Percentiles rank a stretch among this genome's conserved stretches.
Conservation (phyloP, 2,888 invertebrate species). For the Rhingia rostrata region DNA sequence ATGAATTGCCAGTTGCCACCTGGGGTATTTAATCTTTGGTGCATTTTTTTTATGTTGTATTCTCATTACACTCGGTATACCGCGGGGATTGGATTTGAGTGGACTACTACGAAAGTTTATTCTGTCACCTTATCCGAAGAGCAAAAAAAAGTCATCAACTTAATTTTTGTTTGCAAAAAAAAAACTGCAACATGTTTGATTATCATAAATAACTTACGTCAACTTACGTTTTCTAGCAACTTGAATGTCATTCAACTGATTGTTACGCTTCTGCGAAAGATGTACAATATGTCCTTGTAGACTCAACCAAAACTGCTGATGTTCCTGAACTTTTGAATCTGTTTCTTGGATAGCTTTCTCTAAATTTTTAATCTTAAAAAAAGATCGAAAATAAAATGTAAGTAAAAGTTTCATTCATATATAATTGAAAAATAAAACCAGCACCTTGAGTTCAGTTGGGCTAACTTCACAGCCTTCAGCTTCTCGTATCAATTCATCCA, state of each 20-base stretch:
- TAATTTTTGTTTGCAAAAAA: too few species aligned
- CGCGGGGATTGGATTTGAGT: too few species aligned
- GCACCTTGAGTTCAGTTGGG: constrained; percentile 75
- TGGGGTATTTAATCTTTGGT: too few species aligned
- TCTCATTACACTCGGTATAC: too few species aligned
- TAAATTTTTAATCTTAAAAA: constrained; percentile 85
- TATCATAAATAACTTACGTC: neutral
- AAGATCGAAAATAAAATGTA: constrained; percentile 82
- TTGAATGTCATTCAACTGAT: constrained; percentile 87
- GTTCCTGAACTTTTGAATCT: constrained; percentile 86
- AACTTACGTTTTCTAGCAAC: constrained; percentile 87
- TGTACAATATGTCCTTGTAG: constrained; percentile 89
- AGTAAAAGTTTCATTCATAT: constrained; percentile 79
- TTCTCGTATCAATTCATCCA: constrained; percentile 83
- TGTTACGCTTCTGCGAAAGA: constrained; percentile 87
- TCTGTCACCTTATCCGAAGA: too few species aligned
- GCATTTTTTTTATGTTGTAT: too few species aligned
- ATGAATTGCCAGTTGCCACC: too few species aligned
- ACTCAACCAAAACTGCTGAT: constrained; percentile 90
- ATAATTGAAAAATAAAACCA: constrained; percentile 76
- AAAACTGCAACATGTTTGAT: too few species aligned
- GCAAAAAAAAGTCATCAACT: too few species aligned
- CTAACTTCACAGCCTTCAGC: constrained; percentile 82
- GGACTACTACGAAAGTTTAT: too few species aligned
- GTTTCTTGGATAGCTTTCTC: constrained; percentile 87